Conservation (phyloP, 2,888 invertebrate genomes). For the Azorinus chamasolen region DNA sequence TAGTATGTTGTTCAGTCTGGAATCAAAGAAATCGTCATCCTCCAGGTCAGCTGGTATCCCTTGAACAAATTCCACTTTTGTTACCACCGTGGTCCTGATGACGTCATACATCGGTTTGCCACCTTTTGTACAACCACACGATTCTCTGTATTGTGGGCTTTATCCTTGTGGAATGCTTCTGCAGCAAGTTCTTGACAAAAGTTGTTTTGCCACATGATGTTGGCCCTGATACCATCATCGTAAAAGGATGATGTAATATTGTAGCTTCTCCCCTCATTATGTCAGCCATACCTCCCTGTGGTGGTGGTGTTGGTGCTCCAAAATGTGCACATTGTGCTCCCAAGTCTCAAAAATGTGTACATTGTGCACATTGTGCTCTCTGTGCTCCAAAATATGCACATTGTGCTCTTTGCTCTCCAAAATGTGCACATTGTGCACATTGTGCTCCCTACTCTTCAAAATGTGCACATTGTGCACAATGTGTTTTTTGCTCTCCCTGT, state of each 20-base stretch:
- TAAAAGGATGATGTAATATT: no score
- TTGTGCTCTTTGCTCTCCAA: no score
- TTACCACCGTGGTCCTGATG: neutral
- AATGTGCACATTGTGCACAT: no score
- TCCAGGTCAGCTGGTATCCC: slow-evolving; percentile 14
- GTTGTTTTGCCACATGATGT: slow-evolving; percentile 6
- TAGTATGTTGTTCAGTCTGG: neutral
- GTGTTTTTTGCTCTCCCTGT: neutral
- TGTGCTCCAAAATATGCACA: neutral
- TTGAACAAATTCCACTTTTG: neutral
- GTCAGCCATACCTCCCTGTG: neutral
- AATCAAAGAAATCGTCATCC: slow-evolving; percentile 28
- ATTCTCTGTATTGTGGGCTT: neutral
- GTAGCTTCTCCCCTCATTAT: neutral
- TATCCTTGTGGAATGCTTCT: neutral
- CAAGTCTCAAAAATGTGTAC: no score
- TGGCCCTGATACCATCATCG: no score
- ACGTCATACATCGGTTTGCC: neutral
- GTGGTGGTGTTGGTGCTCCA: neutral
- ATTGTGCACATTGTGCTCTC: neutral
- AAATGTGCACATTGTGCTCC: no score
- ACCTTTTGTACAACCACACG: neutral
- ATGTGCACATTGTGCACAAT: neutral
- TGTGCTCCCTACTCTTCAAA: no score
- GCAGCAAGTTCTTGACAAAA: neutral